Base-by-base conservation (phyloP, 1,140 invertebrate genomes). In the Drosophila pallidifrons region DNA sequence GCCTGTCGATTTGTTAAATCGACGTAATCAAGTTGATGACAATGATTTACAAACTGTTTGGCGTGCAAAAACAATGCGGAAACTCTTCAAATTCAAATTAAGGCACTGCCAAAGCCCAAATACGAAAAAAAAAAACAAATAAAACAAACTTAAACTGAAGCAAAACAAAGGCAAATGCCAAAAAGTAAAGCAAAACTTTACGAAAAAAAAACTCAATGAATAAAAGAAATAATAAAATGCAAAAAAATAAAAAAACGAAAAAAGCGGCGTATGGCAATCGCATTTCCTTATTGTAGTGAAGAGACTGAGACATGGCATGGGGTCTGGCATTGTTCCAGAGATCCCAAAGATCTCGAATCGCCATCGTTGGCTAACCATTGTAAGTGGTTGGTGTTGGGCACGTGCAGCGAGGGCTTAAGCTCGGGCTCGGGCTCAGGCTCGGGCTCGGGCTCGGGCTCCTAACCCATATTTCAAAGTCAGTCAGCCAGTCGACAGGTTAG, bases 381-480 rank as follows among this genome's bases (percentile, higher is more conserved):
- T 38, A 38, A 57, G 55, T 51, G 46, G 32, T 32, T 10, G 4
- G 51, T n/a, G 20, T 20, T 8, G 58, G 58, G 46, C 73, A 71
- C 59, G 67, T 61, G 52, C 54, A 51, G 4, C 46, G 58, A 51
- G 38, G 5, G 30, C 20, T 25, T 3, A 25, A 8, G 4, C 38
- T 52, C 28, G 38, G 57, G 54, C 77, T 80, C 6, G 30, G 30
- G 1, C 20, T 25, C 20, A 25, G 2, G 4, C 38, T 52, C 28
- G 38, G 57, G 54, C 77, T 80, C 6, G 30, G 30, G 1, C 38
- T 52, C 43, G 38, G 57, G 60, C 77, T 80, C 65, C 72, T 88
- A 88, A 88, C 83, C 83, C 85, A 88, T 88, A 88, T 88, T 89
- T 88, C 85, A 88, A 88, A 88, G 83, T 88, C 83, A 89, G 70